Evolutionary conservation across 2,888 invertebrate genomes (phyloP), one percentile per base, ranked within the genome.

Genomic region (Malthinus seriepunctatus): DNA sequence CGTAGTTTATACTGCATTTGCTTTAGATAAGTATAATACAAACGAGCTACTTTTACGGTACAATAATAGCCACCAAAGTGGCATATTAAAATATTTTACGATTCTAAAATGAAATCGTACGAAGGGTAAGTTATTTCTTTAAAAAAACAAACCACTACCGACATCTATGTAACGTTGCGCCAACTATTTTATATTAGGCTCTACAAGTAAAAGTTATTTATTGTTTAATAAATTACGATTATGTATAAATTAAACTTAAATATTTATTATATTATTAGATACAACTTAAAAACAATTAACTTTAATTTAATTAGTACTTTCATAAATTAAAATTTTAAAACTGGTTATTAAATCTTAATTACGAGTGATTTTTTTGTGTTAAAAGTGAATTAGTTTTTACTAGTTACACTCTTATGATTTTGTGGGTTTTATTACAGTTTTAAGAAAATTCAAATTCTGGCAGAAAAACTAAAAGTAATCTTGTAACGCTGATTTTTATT

Each of bases 51-150:
- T 77, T 78, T 78, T 77, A 78, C 76, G 74, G 73, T 71, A 77
- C 73, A 74, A 77, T 77, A 78, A 78, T 76, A 73, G 71, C 73
- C 73, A 66, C 68, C 70, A 71, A 76, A 76, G 75, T 76, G 76
- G 76, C 71, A 70, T 74, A 75, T 76, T 77, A 76, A 76, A 62
- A 76, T 73, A 75, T 74, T 73, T 77, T 76, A 76, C 71, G 68
- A 69, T 60, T 60, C 60, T 56, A 60, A 56, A 56, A 60, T 60
- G 52, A 60, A 60, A 60, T 49, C 52, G 56, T 52, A 51, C 52
- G 52, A 44, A 56, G 49, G 60, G 52, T 23, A 23, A 23, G 23
- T 23, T 23, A 23, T 23, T 23, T 23, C 23, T 23, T n/a, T 23
- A 23, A 23, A 23, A 23, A 23, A 23, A 23, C 23, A 23, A 23